These are phyloP conservation scores for Hemibagrus guttatus DNA, from an alignment of 2,797 vertebrate species.

Conservation along the genomic window DNA sequence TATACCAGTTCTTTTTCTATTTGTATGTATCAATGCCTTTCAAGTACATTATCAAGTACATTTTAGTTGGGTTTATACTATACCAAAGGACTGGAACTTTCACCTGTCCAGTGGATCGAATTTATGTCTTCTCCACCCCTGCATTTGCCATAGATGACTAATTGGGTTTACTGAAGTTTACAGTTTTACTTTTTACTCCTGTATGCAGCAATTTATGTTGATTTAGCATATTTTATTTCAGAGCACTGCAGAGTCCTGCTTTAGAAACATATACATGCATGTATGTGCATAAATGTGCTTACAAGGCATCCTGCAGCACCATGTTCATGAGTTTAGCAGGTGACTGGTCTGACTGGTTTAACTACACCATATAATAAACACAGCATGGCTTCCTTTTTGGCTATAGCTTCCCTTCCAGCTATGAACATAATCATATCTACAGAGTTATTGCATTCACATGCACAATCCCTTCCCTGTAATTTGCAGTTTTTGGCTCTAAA, in stretches of 20 bases:
- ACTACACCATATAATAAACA: background rate
- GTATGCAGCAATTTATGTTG: background rate
- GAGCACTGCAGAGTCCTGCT: background rate
- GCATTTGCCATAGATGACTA: no score
- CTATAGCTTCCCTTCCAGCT: no score
- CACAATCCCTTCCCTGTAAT: background rate
- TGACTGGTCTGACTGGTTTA: slow-evolving; percentile 15
- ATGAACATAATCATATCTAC: background rate
- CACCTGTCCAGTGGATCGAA: no score
- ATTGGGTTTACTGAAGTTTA: background rate
- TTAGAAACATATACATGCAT: background rate
- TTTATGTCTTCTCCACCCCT: background rate
- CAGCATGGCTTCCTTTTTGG: background rate
- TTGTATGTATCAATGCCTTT: background rate
- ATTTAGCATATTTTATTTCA: background rate
- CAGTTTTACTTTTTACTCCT: no score
- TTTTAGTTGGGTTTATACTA: background rate
- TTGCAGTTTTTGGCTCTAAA: background rate
- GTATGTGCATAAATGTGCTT: no score
- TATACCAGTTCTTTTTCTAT: background rate
- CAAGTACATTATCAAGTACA: background rate
- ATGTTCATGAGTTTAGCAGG: background rate
- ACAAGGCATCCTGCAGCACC: background rate
- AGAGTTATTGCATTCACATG: background rate
- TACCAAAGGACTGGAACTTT: background rate